Conservation (phyloP, 2,888 invertebrate species). For the Platynereis dumerilii region DNA sequence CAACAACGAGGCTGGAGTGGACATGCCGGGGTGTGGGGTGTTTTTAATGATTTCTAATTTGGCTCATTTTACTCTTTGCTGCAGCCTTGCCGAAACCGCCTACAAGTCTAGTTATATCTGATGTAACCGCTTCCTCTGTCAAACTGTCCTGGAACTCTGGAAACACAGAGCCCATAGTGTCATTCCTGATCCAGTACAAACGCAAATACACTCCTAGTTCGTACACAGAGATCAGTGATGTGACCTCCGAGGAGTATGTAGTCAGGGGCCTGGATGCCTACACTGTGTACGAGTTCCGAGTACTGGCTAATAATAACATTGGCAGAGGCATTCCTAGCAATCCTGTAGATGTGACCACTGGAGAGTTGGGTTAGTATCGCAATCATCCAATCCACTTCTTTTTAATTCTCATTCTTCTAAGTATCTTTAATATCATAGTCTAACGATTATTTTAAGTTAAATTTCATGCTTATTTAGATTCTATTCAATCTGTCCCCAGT, state of each 20-base stretch:
- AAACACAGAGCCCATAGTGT: conserved; percentile 76
- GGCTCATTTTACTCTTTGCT: conserved; percentile 35
- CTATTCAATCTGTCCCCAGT: no score
- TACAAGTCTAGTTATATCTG: conserved; percentile 86
- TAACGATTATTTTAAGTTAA: conserved; percentile 3
- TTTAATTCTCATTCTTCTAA: conserved; percentile 13
- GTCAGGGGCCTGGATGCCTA: conserved; percentile 82
- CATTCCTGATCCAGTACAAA: conserved; percentile 96
- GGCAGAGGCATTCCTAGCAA: conserved; percentile 89
- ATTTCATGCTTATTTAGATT: background rate
- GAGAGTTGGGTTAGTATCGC: conserved; percentile 82
- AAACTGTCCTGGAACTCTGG: conserved; percentile 83
- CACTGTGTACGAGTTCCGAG: conserved; percentile 95
- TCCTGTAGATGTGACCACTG: conserved; percentile 90
- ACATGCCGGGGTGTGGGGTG: no score
- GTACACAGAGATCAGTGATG: conserved; percentile 90
- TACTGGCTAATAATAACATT: conserved; percentile 92
- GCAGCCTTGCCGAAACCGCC: conserved; percentile 91
- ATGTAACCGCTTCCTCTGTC: conserved; percentile 92
- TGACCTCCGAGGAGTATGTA: conserved; percentile 90
- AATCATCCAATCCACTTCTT: conserved; percentile 19
- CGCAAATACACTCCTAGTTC: conserved; percentile 77
- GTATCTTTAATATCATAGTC: background rate
- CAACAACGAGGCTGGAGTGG: no score
- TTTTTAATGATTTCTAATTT: conserved; percentile 17